Conservation (phyloP, 37 sponge, comb jelly and placozoan species). For the Halichondria panicea region DNA sequence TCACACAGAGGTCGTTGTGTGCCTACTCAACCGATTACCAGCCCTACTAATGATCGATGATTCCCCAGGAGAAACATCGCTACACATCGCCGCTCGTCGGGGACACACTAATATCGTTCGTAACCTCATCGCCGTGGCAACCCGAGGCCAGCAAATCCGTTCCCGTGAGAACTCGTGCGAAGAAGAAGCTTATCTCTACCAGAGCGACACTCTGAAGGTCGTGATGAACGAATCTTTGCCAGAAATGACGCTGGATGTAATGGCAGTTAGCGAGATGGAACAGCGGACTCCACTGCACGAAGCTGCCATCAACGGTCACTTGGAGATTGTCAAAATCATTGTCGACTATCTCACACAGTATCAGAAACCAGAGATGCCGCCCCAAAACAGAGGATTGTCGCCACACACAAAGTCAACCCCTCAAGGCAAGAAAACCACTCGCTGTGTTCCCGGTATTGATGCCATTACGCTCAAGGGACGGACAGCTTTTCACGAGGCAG, state of each 20-base stretch:
- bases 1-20: constrained; percentile 37
- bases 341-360: constrained; percentile 30
- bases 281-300: constrained; percentile 62
- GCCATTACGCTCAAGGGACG: constrained; percentile 37
- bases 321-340: constrained; percentile 41
- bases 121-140: constrained; percentile 56
- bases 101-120: constrained; percentile 50
- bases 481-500: constrained; percentile 79
- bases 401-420: background rate
- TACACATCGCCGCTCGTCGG: constrained; percentile 60
- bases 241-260: constrained; percentile 37
- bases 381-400: background rate
- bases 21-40: constrained; percentile 52
- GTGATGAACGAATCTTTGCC: constrained; percentile 25
- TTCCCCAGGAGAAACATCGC: constrained; percentile 45
- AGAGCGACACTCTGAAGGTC: background rate
- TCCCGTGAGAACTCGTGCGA: background rate
- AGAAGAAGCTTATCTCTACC: constrained; percentile 12
- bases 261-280: constrained; percentile 5
- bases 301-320: constrained; percentile 48
- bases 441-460: constrained; percentile 56
- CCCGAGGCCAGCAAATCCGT: constrained; percentile 9
- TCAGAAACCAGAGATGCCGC: background rate
- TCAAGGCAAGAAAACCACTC: background rate
- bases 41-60: constrained; percentile 46